These are phyloP conservation scores for Hydropsyche tenuis DNA, from an alignment of 1,140 invertebrate genomes.

Conservation along the genomic window DNA sequence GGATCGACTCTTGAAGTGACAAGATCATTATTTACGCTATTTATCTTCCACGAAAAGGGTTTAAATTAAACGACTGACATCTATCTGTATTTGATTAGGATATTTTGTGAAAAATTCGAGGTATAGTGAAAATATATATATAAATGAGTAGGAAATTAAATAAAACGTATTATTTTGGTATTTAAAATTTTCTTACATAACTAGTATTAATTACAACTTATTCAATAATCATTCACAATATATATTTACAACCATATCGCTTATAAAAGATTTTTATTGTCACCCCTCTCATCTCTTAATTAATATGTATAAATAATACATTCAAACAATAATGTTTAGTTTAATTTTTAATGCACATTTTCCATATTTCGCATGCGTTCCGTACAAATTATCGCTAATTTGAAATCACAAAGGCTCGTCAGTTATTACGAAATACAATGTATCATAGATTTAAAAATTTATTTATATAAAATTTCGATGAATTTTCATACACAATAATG, in stretches of 20 bases:
- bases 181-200: conserved; percentile 22
- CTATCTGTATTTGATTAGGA: too few relatives aligned
- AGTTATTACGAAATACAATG: too few relatives aligned
- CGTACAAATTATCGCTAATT: too few relatives aligned
- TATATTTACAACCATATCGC: conserved; percentile 45
- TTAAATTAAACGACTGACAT: not conserved
- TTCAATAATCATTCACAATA: not conserved
- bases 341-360: not conserved
- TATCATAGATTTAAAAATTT: not conserved
- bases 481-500: not conserved
- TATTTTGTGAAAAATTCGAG: too few relatives aligned
- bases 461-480: conserved; percentile 2
- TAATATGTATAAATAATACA: not conserved
- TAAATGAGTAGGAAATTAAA: not conserved
- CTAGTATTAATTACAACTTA: conserved; percentile 21
- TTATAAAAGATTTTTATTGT: conserved; percentile 49
- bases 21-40: conserved; percentile 18
- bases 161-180: not conserved
- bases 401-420: too few relatives aligned
- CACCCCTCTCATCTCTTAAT: conserved; percentile 36
- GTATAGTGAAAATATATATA: not conserved
- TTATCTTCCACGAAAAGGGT: not conserved
- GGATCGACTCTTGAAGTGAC: conserved; percentile 7
- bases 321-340: too few relatives aligned
- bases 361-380: not conserved